phyloP scores from a whole-genome alignment of 2,888 invertebrate genomes.

The Tachina fera region DNA sequence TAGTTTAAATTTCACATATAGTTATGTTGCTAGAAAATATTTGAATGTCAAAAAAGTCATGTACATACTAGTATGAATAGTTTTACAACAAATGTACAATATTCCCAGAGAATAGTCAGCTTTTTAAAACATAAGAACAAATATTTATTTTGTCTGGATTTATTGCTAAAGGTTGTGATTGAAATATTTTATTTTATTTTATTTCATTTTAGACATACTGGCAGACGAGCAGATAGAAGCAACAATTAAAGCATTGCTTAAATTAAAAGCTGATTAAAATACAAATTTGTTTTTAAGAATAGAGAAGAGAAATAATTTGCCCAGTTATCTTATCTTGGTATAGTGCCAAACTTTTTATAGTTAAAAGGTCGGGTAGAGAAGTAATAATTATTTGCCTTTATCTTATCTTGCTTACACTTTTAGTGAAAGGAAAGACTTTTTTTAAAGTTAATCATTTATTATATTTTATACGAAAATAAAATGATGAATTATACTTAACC shows the following conservation, averaged over 20 bases:
- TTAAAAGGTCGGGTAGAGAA: background rate
- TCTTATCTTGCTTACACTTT: background rate
- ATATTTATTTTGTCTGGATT: background rate
- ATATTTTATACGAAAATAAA: background rate
- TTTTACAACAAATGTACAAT: background rate
- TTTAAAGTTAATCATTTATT: conserved; percentile 13
- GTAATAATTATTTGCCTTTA: background rate
- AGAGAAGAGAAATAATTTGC: background rate
- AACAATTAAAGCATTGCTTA: conserved; percentile 11
- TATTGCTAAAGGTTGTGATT: conserved; percentile 10
- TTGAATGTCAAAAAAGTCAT: background rate
- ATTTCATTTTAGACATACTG: conserved; percentile 43
- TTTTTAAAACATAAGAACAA: background rate
- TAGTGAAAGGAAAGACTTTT: background rate
- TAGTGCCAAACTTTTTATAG: background rate
- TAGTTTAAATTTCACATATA: background rate
- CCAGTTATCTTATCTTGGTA: conserved; percentile 17
- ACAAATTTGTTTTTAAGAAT: conserved; percentile 33
- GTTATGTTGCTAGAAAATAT: too few species aligned
- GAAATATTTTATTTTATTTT: background rate
- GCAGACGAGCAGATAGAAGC: conserved; percentile 35
- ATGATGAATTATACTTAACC: background rate
- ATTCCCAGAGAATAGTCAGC: too few species aligned
- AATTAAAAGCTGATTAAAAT: conserved; percentile 16
- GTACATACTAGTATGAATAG: background rate